These are phyloP conservation scores for Vombatus ursinus DNA, from an alignment of 2,113 vertebrate genomes.

Conservation along the genomic window DNA sequence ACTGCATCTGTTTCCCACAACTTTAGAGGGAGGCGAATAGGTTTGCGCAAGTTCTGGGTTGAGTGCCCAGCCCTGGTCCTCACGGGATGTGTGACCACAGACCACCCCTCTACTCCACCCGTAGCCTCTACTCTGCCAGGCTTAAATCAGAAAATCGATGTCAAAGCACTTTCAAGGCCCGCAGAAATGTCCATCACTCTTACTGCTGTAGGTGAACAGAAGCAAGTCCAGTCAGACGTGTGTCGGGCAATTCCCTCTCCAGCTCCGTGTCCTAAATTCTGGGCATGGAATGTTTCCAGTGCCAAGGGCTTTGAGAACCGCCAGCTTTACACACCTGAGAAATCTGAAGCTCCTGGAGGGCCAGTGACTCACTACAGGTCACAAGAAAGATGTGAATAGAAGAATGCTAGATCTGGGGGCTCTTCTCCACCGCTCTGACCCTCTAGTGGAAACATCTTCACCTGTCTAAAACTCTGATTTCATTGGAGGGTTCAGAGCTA, in stretches of 20 bases:
- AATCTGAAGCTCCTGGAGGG: constrained; percentile 44
- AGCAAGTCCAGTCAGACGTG: neutral
- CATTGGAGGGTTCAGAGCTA: neutral
- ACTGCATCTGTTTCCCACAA: neutral
- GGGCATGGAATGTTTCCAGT: constrained; percentile 13
- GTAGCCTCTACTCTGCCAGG: neutral
- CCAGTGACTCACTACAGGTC: constrained; percentile 66
- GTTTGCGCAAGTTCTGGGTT: neutral
- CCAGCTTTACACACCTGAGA: constrained; percentile 65
- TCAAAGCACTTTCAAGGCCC: neutral
- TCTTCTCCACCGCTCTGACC: neutral
- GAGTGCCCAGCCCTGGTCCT: neutral
- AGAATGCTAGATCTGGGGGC: neutral
- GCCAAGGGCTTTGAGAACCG: constrained; percentile 60
- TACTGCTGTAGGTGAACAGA: neutral
- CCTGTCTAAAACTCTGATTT: neutral
- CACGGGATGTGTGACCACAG: neutral
- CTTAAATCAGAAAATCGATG: neutral
- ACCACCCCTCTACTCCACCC: neutral
- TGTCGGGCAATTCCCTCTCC: neutral
- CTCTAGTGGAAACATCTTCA: neutral
- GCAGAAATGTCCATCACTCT: neutral
- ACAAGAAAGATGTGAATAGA: neutral
- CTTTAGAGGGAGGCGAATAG: neutral
- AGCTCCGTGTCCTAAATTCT: constrained; percentile 32